Base-by-base conservation (phyloP, 2,797 vertebrate species). In the Pelodytes ibericus region DNA sequence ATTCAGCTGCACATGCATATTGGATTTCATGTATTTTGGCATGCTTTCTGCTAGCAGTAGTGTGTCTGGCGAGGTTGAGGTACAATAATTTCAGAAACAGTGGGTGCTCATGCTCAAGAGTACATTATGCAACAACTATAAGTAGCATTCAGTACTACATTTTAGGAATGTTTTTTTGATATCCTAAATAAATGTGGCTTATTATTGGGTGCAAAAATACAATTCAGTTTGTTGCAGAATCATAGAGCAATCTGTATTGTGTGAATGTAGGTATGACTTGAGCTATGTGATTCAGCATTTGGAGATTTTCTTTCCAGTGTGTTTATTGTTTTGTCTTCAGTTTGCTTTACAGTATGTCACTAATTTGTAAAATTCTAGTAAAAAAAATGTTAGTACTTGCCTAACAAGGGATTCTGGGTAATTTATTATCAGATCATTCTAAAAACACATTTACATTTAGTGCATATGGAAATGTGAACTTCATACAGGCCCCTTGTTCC, bases 341-440 rank as follows among this genome's bases (percentile, higher is more conserved):
- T 69, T 67, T 67, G 64, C 64, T 67, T 67, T 69, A 69, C 49
- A 26, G 15, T 30, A 67, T 67, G 41, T 51, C 2, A 51, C 44
- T 49, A 29, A 4, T 13, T 16, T 65, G 26, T 20, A n/a, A 61
- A 61, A 30, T 18, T n/a, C n/a, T n/a, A n/a, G n/a, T n/a, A n/a
- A n/a, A n/a, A n/a, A n/a, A n/a, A n/a, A n/a, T n/a, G n/a, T n/a
- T n/a, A n/a, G n/a, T n/a, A n/a, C n/a, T n/a, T n/a, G n/a, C n/a
- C n/a, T n/a, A n/a, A n/a, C n/a, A n/a, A n/a, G n/a, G n/a, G n/a
- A n/a, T n/a, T n/a, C n/a, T n/a, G n/a, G n/a, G 13, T 59, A 29
- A 36, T 36, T 1, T 16, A 44, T 44, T 44, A 16, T 10, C 7
- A 13, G 13, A 44, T 44, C 4, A 13, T 44, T 44, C 41, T 53